Evolutionary conservation across 2,888 invertebrate genomes (phyloP).

Genomic region (Lutraria lutraria): DNA sequence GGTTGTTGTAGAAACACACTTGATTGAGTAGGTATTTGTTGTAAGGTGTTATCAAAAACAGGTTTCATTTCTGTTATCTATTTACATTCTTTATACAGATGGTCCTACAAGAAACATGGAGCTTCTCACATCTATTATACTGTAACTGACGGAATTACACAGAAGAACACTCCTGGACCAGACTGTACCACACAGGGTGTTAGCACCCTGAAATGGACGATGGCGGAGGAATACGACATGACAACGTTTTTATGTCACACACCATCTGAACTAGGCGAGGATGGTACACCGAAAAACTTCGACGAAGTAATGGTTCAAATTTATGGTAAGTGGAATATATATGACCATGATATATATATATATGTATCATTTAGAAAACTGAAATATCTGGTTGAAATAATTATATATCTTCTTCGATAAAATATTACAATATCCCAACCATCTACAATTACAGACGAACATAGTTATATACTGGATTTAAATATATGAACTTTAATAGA

Average conservation of each 20-base stretch:
- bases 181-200: constrained; percentile 46
- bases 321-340: constrained; percentile 43
- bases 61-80: too few relatives aligned
- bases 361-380: background rate
- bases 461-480: too few relatives aligned
- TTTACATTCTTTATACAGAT: constrained; percentile 33
- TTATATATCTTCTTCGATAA: background rate
- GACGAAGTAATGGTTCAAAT: constrained; percentile 48
- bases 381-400: background rate
- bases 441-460: too few relatives aligned
- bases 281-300: constrained; percentile 33
- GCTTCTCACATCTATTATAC: constrained; percentile 25
- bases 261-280: background rate
- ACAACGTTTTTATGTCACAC: constrained; percentile 50
- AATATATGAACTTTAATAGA: too few relatives aligned
- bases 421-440: too few relatives aligned
- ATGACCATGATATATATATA: background rate
- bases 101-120: constrained; percentile 47
- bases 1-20: too few relatives aligned
- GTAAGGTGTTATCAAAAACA: too few relatives aligned
- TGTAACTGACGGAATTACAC: constrained; percentile 27
- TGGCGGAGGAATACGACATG: constrained; percentile 56
- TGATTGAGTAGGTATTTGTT: too few relatives aligned
- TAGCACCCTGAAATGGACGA: constrained; percentile 37
- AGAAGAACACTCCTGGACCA: constrained; percentile 29